These are phyloP conservation scores for Antitype chi DNA, from an alignment of 2,888 invertebrate genomes.

Conservation along the genomic window DNA sequence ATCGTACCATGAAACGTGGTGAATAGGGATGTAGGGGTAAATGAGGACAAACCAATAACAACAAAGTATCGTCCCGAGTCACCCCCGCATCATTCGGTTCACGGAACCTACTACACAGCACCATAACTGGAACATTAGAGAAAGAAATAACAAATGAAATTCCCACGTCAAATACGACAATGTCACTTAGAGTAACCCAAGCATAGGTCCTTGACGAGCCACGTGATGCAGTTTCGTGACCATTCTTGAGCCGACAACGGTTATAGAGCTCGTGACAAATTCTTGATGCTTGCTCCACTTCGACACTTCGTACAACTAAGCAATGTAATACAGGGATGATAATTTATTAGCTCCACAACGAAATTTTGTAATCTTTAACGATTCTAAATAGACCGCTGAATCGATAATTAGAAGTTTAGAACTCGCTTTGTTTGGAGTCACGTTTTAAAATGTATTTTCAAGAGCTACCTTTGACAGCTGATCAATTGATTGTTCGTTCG, in stretches of 20 bases:
- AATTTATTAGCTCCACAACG: constrained; percentile 61
- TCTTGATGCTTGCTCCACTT: constrained; percentile 65
- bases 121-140: neutral
- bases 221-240: constrained; percentile 77
- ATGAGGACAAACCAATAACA: too few species aligned
- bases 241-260: constrained; percentile 64
- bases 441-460: constrained; percentile 72
- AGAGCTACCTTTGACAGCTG: constrained; percentile 75
- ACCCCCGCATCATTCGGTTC: too few species aligned
- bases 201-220: constrained; percentile 62
- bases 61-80: too few species aligned
- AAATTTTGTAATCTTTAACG: constrained; percentile 76
- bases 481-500: constrained; percentile 72
- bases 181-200: constrained; percentile 28
- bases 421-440: constrained; percentile 78
- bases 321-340: constrained; percentile 30
- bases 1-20: too few species aligned
- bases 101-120: neutral
- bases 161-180: constrained; percentile 27
- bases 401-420: constrained; percentile 76
- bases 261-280: constrained; percentile 77
- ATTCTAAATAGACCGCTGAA: constrained; percentile 74
- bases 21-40: too few species aligned
- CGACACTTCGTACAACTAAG: constrained; percentile 53
- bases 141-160: constrained; percentile 20